These are phyloP conservation scores for Laticauda laticaudata DNA, from an alignment of 2,113 vertebrate species.

Conservation along the genomic window DNA sequence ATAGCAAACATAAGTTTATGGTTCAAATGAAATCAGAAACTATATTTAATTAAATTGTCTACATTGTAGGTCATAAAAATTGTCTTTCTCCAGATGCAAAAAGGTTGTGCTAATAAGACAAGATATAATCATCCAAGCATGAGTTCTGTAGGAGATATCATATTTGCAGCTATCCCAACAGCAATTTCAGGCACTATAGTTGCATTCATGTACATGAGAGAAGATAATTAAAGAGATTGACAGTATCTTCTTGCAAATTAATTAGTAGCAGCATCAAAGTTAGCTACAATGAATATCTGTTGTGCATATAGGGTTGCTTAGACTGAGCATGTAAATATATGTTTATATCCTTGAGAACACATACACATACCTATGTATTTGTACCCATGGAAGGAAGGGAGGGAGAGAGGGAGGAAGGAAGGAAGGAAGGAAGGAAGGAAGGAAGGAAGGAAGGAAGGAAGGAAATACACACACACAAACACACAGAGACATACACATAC, in stretches of 20 bases:
- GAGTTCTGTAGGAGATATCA: neutral
- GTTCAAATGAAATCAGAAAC: neutral
- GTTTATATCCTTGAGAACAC: neutral
- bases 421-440: too few relatives aligned
- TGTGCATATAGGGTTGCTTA: neutral
- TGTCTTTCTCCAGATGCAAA: neutral
- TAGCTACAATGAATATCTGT: neutral
- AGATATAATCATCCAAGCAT: neutral
- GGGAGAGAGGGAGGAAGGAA: too few relatives aligned
- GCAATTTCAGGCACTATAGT: neutral
- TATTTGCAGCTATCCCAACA: neutral
- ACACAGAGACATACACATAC: neutral
- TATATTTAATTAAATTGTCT: neutral
- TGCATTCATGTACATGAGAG: neutral
- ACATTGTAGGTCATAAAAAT: neutral
- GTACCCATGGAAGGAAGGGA: neutral
- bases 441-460: too few relatives aligned
- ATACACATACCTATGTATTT: neutral
- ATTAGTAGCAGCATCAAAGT: neutral
- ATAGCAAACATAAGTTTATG: neutral
- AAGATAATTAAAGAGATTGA: neutral
- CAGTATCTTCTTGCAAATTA: neutral
- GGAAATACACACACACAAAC: too few relatives aligned
- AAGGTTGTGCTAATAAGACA: neutral
- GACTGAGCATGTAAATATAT: neutral